Evolutionary conservation across 1,140 invertebrate species (phyloP).

Genomic region (Piezodorus guildinii): DNA sequence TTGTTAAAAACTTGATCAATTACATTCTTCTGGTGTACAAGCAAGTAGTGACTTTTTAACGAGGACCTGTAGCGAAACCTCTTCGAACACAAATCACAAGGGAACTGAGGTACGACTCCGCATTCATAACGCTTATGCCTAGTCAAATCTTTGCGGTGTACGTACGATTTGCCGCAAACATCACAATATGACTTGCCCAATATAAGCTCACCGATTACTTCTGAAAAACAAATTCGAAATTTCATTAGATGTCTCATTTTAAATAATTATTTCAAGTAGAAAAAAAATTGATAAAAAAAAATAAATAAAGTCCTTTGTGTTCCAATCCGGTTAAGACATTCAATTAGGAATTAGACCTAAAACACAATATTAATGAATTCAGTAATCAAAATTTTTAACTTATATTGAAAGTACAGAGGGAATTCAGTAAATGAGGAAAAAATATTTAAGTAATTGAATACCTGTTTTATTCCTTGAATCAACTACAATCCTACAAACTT

Average conservation of each 20-base stretch:
- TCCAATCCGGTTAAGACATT: too few species aligned
- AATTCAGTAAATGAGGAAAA: too few species aligned
- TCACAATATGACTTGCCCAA: conserved; percentile 8
- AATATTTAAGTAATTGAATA: too few species aligned
- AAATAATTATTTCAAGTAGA: not conserved
- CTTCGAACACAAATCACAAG: conserved; percentile 26
- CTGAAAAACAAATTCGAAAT: not conserved
- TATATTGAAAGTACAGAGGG: too few species aligned
- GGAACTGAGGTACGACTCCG: conserved; percentile 35
- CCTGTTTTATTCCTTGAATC: too few species aligned
- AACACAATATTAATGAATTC: too few species aligned
- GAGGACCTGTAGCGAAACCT: conserved; percentile 27
- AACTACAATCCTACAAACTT: too few species aligned
- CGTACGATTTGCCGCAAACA: conserved; percentile 53
- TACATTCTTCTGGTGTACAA: conserved; percentile 1
- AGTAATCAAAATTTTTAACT: too few species aligned
- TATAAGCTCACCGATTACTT: not conserved
- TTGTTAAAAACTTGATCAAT: conserved; percentile 7
- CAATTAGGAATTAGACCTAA: too few species aligned
- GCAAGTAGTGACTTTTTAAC: not conserved
- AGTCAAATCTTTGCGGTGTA: conserved; percentile 55
- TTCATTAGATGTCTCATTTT: not conserved
- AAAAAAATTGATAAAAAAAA: too few species aligned
- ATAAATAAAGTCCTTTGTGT: too few species aligned
- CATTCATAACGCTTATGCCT: conserved; percentile 34